phyloP scores from a whole-genome alignment of 2,888 invertebrate genomes.

The Tortricodes alternella region DNA sequence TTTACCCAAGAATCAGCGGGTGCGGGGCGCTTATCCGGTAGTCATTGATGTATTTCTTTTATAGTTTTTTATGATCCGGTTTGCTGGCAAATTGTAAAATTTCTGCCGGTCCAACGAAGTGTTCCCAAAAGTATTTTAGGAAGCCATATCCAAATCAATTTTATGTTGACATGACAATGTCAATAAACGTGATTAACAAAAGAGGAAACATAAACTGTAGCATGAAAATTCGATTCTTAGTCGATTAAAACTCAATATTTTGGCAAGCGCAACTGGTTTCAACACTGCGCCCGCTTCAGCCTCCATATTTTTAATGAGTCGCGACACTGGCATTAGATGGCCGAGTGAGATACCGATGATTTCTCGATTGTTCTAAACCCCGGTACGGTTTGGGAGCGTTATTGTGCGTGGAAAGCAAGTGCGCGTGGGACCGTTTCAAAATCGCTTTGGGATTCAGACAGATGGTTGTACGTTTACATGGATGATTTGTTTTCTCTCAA shows the following conservation, averaged over 20 bases:
- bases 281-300: background rate
- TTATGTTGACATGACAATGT: too few species aligned
- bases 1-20: too few species aligned
- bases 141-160: too few species aligned
- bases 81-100: too few species aligned
- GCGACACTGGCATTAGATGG: slow-evolving; percentile 68
- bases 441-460: slow-evolving; percentile 23
- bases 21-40: too few species aligned
- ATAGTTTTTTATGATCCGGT: too few species aligned
- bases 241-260: slow-evolving; percentile 1
- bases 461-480: slow-evolving; percentile 19
- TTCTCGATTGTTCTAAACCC: slow-evolving; percentile 66
- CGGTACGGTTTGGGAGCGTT: slow-evolving; percentile 50
- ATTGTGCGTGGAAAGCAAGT: slow-evolving; percentile 58
- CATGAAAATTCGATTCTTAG: background rate
- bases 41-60: too few species aligned
- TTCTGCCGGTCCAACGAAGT: too few species aligned
- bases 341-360: slow-evolving; percentile 64
- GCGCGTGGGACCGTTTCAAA: slow-evolving; percentile 44
- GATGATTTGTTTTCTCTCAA: background rate
- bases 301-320: slow-evolving; percentile 53
- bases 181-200: too few species aligned
- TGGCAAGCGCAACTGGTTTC: slow-evolving; percentile 5
- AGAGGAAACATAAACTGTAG: background rate
- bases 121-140: too few species aligned